Base-by-base conservation (phyloP, 2,888 invertebrate genomes). In the Apodemia duryi region DNA sequence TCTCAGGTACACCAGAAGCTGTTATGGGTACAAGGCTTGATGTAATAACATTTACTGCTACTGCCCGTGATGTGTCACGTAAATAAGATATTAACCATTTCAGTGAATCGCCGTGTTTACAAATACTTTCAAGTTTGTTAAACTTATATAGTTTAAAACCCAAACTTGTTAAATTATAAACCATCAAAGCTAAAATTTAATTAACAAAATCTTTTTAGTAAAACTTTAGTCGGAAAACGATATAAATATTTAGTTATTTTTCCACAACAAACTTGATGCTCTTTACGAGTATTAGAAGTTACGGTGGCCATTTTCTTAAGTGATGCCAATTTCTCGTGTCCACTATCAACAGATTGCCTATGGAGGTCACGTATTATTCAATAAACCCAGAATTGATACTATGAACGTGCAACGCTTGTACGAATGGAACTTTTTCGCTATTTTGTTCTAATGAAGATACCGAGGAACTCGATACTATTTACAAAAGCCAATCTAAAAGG, bases 351-450 rank as follows among this genome's bases (percentile, higher is more conserved):
- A 73, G 76, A 83, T 86, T 81, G 78, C 72, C 73, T 78, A 85
- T 85, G 83, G 80, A 71, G 81, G 81, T 85, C 88, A 88, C 87
- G 87, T 88, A 83, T 84, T 84, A 88, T 88, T 88, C 86, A 87
- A 88, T 88, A 87, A 86, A 85, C 87, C 84, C 85, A 84, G 86
- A 87, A 87, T 87, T 88, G 87, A 88, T 88, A 87, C 82, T 76
- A 77, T 66, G 76, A 68, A 87, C 88, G 88, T 88, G 88, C 81
- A 77, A 66, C 69, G 85, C 75, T 70, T 84, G 72, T 70, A 71
- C 67, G 71, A 83, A 79, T 75, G 77, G 73, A 74, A 80, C 35
- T 77, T 83, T 80, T 79, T 74, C 74, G 76, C 79, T 81, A 81
- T 80, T 80, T 80, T 77, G 70, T 73, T 78, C 75, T 81, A 81